phyloP scores from a whole-genome alignment of 2,888 invertebrate genomes.

The Lomographa bimaculata region DNA sequence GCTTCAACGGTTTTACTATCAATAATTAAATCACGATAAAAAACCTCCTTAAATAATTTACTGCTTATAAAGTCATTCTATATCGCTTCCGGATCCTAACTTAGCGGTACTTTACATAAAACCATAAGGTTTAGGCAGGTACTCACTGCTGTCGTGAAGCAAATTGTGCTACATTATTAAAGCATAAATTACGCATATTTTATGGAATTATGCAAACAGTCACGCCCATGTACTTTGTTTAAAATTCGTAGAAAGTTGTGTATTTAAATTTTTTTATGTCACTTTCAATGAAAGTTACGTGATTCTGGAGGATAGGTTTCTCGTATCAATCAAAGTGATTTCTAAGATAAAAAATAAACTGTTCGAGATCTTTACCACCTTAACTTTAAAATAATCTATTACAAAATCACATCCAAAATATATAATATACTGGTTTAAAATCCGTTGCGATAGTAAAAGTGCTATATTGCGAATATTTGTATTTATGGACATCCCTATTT shows the following conservation, averaged over 20 bases:
- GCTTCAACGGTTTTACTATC: slow-evolving; percentile 1
- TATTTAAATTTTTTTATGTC: slow-evolving; percentile 12
- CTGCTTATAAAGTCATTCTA: slow-evolving; percentile 24
- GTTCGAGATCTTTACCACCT: too few relatives aligned
- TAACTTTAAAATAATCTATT: too few relatives aligned
- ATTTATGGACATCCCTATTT: too few relatives aligned
- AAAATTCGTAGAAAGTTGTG: slow-evolving; percentile 23
- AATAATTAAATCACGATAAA: slow-evolving; percentile 16
- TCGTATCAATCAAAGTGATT: slow-evolving; percentile 1
- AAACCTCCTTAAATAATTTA: too few relatives aligned
- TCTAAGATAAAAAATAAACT: too few relatives aligned
- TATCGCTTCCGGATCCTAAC: slow-evolving; percentile 25
- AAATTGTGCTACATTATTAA: slow-evolving; percentile 4
- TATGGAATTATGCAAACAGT: slow-evolving; percentile 18
- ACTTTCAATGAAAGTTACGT: slow-evolving; percentile 20
- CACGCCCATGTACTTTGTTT: slow-evolving; percentile 12
- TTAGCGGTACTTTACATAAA: slow-evolving; percentile 16
- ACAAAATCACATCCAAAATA: too few relatives aligned
- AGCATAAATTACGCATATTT: slow-evolving; percentile 8
- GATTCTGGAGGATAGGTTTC: slow-evolving; percentile 9
- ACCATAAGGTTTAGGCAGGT: neutral
- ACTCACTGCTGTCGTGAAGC: too few relatives aligned
- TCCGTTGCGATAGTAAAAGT: too few relatives aligned
- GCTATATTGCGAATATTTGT: too few relatives aligned
- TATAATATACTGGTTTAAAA: too few relatives aligned